Percentiles rank a stretch among this genome's conserved stretches.
These are phyloP conservation scores for Falco punctatus DNA, from an alignment of 2,113 vertebrate genomes.

Conservation along the genomic window DNA sequence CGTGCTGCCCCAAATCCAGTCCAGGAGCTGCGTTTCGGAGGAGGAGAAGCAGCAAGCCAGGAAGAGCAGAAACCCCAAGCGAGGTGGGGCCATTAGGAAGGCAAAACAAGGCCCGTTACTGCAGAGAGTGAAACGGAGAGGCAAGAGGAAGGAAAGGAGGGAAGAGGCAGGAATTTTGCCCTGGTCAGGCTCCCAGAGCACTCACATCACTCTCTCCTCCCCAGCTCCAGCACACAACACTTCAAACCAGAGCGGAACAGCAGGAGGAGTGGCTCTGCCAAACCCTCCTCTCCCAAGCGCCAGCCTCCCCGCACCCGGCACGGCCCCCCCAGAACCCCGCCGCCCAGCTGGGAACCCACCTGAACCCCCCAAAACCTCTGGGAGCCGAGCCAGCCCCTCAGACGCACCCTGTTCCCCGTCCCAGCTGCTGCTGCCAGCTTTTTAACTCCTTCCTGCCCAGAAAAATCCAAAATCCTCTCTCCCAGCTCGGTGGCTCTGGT, in stretches of 20 bases:
- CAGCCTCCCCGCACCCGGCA: not conserved
- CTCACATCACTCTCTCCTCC: conserved; percentile 72
- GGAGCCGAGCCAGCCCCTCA: not conserved
- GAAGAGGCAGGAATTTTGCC: conserved; percentile 30
- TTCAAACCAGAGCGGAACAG: conserved; percentile 36
- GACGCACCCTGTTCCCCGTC: not conserved
- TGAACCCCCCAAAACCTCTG: not conserved
- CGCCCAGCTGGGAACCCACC: not conserved
- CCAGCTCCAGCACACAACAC: conserved; percentile 25
- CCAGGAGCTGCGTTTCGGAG: conserved; percentile 58
- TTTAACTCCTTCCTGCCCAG: conserved; percentile 40
- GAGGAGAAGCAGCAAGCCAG: conserved; percentile 67
- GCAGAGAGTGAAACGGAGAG: fast-evolving
- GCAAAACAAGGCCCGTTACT: fast-evolving
- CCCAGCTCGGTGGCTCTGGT: not conserved
- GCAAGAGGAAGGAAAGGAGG: not conserved
- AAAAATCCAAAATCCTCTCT: not conserved
- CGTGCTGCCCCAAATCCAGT: conserved; percentile 62
- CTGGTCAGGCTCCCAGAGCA: conserved; percentile 34
- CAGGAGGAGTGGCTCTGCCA: conserved; percentile 56
- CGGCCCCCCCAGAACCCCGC: not conserved
- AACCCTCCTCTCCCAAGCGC: conserved; percentile 9
- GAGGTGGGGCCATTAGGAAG: conserved; percentile 45
- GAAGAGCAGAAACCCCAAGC: conserved; percentile 67
- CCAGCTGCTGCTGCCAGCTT: not conserved